Evolutionary conservation across 2,113 vertebrate genomes (phyloP).

Genomic region (Pterocles burchelli): DNA sequence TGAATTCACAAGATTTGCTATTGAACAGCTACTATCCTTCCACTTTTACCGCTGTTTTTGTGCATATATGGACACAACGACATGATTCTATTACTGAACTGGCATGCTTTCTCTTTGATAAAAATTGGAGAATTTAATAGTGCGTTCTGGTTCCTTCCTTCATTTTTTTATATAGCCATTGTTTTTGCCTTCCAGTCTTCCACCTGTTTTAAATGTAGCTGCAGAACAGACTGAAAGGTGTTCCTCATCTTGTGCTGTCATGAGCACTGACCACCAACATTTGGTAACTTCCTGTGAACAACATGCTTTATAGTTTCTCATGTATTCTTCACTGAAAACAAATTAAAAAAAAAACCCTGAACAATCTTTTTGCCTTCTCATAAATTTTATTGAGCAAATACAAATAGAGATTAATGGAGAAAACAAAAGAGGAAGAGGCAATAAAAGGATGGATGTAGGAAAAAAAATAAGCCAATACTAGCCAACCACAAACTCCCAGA

Average conservation of each 20-base stretch:
- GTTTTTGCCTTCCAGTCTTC: neutral
- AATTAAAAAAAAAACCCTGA: neutral
- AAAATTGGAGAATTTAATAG: neutral
- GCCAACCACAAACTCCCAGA: neutral
- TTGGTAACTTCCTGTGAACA: neutral
- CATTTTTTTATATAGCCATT: neutral
- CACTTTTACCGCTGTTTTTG: neutral
- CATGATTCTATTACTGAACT: neutral
- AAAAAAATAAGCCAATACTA: neutral
- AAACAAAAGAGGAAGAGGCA: neutral
- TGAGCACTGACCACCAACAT: neutral
- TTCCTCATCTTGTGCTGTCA: neutral
- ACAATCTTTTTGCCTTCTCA: neutral
- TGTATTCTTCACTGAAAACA: neutral
- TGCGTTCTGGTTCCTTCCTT: neutral
- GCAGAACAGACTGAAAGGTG: neutral
- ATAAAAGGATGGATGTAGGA: neutral
- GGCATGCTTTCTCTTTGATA: neutral
- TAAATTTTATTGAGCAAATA: neutral
- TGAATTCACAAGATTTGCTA: neutral
- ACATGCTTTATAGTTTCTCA: neutral
- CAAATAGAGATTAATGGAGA: neutral
- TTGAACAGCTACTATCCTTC: neutral
- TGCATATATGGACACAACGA: neutral
- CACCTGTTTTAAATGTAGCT: neutral